Base-by-base conservation (phyloP, 2,797 vertebrate genomes). In the Lagorchestes hirsutus region DNA sequence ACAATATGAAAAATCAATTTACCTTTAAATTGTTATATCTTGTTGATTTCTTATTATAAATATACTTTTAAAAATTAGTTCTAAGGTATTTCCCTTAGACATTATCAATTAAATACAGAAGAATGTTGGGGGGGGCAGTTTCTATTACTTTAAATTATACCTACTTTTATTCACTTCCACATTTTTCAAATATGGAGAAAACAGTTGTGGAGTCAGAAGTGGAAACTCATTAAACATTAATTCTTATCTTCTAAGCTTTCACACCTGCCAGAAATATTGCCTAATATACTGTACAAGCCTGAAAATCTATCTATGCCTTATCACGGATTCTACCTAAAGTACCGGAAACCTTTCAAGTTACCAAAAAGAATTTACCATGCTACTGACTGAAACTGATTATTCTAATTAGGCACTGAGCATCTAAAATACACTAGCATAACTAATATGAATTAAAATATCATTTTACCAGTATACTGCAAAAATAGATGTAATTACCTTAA, bases 351-450 rank as follows among this genome's bases (percentile, higher is more conserved):
- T 52, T 52, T 6, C 52, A 52, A 52, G 52, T 52, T 52, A 52
- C 52, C 52, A 52, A 52, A 52, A 52, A 52, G 52, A 52, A 74
- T 40, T 74, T 74, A 40, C n/a, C 16, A 40, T 40, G 40, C 40
- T 16, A 40, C n/a, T 74, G 24, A n/a, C n/a, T 74, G 40, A 40
- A 74, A 74, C 9, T 40, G 2, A 67, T 52, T 87, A 94, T 57
- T 82, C 56, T 27, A 95, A 92, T 34, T 90, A 87, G 3, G 58
- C 18, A 67, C 1, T 90, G 93, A 92, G 93, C 94, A 93, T 56
- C 4, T 4, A 94, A 94, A 95, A 34, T 28, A 96, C 57, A 92
- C 12, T 27, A 95, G 67, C 28, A 93, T 92, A 57, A 93, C 24
- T 90, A 55, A 96, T 90, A 96, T 22, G 24, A 56, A 13, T 55